A percentile compares a stretch with the other conserved stretches of the same genome.
Evolutionary conservation across 2,113 vertebrate genomes (phyloP).

Genomic region (Solenodon paradoxus): DNA sequence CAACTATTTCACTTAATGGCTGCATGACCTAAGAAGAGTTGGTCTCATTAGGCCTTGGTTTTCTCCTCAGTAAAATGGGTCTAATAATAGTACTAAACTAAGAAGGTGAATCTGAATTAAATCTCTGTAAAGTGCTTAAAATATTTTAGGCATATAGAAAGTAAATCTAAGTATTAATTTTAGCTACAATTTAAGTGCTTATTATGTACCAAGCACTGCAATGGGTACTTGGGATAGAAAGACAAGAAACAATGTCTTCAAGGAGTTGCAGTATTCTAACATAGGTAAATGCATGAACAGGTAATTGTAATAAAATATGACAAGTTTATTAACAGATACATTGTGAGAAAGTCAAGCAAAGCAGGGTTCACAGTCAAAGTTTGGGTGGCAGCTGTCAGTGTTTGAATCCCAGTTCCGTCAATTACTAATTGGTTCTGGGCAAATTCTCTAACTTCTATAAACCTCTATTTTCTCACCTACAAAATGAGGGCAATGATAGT

Average conservation of each 20-base stretch:
- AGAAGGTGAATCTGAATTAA: not conserved
- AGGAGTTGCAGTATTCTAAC: not conserved
- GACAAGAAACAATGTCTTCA: not conserved
- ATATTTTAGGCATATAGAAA: not conserved
- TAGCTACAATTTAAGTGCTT: not conserved
- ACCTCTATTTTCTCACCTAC: not conserved
- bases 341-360: not conserved
- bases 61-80: too few relatives aligned
- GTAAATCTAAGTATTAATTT: not conserved
- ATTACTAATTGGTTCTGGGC: not conserved
- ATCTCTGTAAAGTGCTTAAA: not conserved
- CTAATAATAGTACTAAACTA: not conserved
- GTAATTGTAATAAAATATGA: not conserved
- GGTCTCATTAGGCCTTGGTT: not conserved
- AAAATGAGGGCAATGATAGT: not conserved
- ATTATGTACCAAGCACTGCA: not conserved
- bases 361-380: not conserved
- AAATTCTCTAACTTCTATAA: not conserved
- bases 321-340: not conserved
- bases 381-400: not conserved
- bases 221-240: not conserved
- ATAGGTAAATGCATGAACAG: not conserved
- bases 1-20: not conserved
- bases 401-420: not conserved
- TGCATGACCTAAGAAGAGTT: not conserved